phyloP scores from a whole-genome alignment of 2,888 invertebrate genomes.

The Anodontia alba region DNA sequence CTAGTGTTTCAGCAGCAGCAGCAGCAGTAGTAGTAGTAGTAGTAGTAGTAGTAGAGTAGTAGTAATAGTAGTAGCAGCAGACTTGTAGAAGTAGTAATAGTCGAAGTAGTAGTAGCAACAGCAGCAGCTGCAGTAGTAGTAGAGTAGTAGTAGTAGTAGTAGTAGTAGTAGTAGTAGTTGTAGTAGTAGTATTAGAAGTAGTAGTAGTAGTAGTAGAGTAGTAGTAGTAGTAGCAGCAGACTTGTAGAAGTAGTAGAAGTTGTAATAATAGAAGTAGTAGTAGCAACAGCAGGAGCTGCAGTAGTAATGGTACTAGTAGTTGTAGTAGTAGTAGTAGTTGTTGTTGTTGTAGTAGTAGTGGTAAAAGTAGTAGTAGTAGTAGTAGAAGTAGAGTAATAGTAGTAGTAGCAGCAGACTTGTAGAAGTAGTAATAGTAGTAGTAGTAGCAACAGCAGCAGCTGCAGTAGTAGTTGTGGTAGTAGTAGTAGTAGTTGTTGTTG shows the following conservation, averaged over 20 bases:
- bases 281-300: conserved; percentile 31
- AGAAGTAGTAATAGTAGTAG: too few species aligned
- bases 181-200: too few species aligned
- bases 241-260: too few species aligned
- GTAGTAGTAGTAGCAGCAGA: conserved; percentile 50
- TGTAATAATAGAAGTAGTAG: conserved; percentile 30
- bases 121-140: too few species aligned
- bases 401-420: conserved; percentile 8
- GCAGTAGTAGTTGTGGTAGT: conserved; percentile 27
- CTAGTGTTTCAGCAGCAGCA: background rate
- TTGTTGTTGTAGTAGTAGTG: conserved; percentile 41
- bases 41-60: conserved; percentile 25
- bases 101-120: conserved; percentile 19
- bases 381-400: too few species aligned
- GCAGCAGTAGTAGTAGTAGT: background rate
- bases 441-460: conserved; percentile 34
- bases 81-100: conserved; percentile 54
- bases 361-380: background rate
- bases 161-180: too few species aligned
- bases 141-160: too few species aligned
- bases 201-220: conserved; percentile 11
- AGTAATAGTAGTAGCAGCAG: conserved; percentile 18
- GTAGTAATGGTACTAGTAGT: conserved; percentile 38
- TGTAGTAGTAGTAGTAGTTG: conserved; percentile 20
- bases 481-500: too few species aligned